A percentile compares a stretch with the other conserved stretches of the same genome.
These are phyloP conservation scores for Chunga burmeisteri DNA, from an alignment of 2,113 vertebrate species.

Conservation along the genomic window DNA sequence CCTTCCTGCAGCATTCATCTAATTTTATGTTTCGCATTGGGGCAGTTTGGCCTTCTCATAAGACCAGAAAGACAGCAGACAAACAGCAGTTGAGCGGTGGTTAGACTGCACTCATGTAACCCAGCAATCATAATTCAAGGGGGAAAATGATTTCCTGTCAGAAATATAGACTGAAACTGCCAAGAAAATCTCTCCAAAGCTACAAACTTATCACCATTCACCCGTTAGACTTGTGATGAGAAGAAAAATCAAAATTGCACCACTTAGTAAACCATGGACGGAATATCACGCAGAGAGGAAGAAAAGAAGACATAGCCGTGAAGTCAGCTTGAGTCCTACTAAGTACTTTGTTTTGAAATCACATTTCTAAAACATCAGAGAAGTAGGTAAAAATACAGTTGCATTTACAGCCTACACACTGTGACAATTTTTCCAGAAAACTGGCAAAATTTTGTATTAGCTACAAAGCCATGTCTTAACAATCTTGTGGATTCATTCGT, in stretches of 20 bases:
- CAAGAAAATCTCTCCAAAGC: conserved; percentile 51
- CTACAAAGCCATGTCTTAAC: not conserved
- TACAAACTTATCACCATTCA: conserved; percentile 57
- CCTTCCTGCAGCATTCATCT: conserved; percentile 48
- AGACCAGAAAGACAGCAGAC: conserved; percentile 44
- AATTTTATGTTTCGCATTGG: conserved; percentile 49
- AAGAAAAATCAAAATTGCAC: conserved; percentile 21
- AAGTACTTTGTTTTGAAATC: conserved; percentile 12
- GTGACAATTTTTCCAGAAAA: conserved; percentile 2
- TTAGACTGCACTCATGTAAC: conserved; percentile 56
- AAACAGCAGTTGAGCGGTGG: conserved; percentile 37
- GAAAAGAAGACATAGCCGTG: not conserved
- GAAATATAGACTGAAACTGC: conserved; percentile 56
- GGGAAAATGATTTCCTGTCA: conserved; percentile 63
- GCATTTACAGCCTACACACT: not conserved
- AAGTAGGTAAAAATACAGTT: not conserved
- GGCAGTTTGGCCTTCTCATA: conserved; percentile 42
- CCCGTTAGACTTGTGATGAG: conserved; percentile 21
- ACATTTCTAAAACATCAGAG: not conserved
- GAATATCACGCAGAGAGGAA: not conserved
- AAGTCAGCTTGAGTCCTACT: not conserved
- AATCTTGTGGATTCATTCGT: not conserved
- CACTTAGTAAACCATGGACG: not conserved
- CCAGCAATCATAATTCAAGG: conserved; percentile 56
- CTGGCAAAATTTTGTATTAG: not conserved